Base-by-base conservation (phyloP, 2,113 vertebrate species). In the Pomatostomus ruficeps region DNA sequence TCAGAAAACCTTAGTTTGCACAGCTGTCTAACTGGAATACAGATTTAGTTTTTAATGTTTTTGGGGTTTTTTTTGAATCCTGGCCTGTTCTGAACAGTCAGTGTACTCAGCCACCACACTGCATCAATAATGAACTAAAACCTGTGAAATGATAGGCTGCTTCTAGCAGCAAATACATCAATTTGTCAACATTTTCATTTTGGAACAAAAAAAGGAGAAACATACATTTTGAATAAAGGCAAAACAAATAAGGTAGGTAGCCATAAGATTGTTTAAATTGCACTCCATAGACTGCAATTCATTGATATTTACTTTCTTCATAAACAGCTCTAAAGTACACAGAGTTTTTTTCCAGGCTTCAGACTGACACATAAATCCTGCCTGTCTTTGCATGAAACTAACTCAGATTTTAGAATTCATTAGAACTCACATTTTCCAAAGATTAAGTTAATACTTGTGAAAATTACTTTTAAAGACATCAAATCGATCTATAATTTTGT, bases 1-100 rank as follows among this genome's bases (percentile, higher is more conserved):
- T 86, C 58, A 85, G 73, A 84, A 94, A 93, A 87, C n/a, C 55
- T 89, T 51, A 62, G 45, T 76, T 88, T 94, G n/a, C 42, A 68
- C 62, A 85, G 82, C 62, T 91, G 73, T 51, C 61, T 79, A 86
- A 80, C 40, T n/a, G 40, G 35, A 88, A 95, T 54, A 66, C 18
- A 94, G 62, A 65, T 49, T 72, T 48, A 72, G 8, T 67, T 43
- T 81, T 81, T 74, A 86, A 46, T 7, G 49, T 48, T 25, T n/a
- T 3, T 38, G 35, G 38, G 36, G 21, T 36, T 58, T n/a, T 35
- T 80, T 36, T 31, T 1, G 21, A 62, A 28, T 40, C 29, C 68
- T 61, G 20, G 8, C 33, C 42, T 3, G 0, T 46, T 62, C 35
- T 43, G 36, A 63, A 66, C 16, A 36, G 48, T 70, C 24, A 31